Conservation (phyloP, 2,113 vertebrate genomes). For the Poeciliopsis occidentalis region DNA sequence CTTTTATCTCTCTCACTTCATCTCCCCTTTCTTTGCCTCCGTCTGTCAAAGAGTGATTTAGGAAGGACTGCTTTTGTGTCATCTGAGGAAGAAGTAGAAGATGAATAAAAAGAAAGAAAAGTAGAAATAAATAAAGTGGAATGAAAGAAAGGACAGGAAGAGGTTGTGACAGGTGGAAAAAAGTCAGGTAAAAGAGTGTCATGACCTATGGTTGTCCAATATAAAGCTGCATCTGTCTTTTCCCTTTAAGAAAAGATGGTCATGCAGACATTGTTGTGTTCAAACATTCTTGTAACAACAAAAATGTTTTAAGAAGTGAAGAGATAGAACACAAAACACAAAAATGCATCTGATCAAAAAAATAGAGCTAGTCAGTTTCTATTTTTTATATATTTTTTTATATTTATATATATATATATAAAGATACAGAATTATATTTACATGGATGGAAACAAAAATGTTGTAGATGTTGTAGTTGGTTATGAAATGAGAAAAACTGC, state of each 20-base stretch:
- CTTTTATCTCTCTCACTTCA: constrained; percentile 60
- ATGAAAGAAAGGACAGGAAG: constrained; percentile 32
- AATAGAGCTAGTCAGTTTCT: constrained; percentile 40
- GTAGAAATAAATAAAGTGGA: constrained; percentile 63
- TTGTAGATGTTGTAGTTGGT: no score
- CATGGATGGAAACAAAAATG: no score
- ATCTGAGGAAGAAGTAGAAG: constrained; percentile 46
- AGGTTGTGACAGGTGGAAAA: constrained; percentile 42
- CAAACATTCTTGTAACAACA: not conserved
- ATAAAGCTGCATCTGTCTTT: constrained; percentile 19
- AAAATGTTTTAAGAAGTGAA: constrained; percentile 1
- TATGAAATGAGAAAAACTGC: no score
- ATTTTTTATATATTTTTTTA: no score
- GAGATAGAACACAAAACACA: constrained; percentile 4
- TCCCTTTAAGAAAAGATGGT: constrained; percentile 13
- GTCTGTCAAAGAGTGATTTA: constrained; percentile 82
- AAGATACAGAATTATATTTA: no score
- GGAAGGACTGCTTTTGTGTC: constrained; percentile 56
- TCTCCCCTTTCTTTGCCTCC: constrained; percentile 70
- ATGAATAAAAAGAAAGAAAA: constrained; percentile 66
- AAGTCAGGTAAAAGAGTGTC: constrained; percentile 50
- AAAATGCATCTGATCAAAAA: constrained; percentile 2
- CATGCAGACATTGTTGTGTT: constrained; percentile 8
- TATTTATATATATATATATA: no score
- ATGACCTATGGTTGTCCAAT: constrained; percentile 37